phyloP scores from a whole-genome alignment of 2,888 invertebrate genomes.

The Cephus pygmeus region DNA sequence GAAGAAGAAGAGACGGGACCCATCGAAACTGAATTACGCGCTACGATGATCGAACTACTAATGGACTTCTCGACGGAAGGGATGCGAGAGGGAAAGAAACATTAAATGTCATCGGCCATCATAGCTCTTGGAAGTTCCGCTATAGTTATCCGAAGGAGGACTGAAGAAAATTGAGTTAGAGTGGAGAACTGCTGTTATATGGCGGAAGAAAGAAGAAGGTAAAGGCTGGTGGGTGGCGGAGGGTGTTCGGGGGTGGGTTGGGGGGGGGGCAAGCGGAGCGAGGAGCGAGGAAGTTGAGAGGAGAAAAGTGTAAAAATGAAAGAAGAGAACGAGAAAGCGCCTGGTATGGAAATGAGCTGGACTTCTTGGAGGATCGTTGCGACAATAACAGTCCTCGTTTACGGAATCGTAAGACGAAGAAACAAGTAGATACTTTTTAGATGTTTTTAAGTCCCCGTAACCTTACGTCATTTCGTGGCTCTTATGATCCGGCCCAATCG shows the following conservation, averaged over 20 bases:
- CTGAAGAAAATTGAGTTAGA: not conserved
- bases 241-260: too few species aligned
- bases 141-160: not conserved
- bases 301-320: not conserved
- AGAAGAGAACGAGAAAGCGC: slow-evolving; percentile 22
- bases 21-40: slow-evolving; percentile 40
- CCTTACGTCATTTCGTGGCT: not conserved
- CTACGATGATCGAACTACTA: slow-evolving; percentile 39
- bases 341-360: slow-evolving; percentile 40
- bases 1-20: slow-evolving; percentile 5
- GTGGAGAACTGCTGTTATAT: not conserved
- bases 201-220: not conserved
- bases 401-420: not conserved
- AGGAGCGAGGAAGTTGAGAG: slow-evolving; percentile 5
- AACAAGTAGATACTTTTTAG: not conserved
- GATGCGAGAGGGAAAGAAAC: not conserved
- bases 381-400: not conserved
- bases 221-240: not conserved
- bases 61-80: slow-evolving; percentile 33
- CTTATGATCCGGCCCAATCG: not conserved
- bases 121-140: not conserved
- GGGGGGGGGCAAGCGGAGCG: not conserved
- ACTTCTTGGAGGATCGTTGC: not conserved
- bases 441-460: not conserved
- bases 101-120: not conserved